A percentile compares a stretch with the other conserved stretches of the same genome.
These are phyloP conservation scores for Buphagus erythrorhynchus DNA, from an alignment of 2,797 vertebrate species.

Conservation along the genomic window DNA sequence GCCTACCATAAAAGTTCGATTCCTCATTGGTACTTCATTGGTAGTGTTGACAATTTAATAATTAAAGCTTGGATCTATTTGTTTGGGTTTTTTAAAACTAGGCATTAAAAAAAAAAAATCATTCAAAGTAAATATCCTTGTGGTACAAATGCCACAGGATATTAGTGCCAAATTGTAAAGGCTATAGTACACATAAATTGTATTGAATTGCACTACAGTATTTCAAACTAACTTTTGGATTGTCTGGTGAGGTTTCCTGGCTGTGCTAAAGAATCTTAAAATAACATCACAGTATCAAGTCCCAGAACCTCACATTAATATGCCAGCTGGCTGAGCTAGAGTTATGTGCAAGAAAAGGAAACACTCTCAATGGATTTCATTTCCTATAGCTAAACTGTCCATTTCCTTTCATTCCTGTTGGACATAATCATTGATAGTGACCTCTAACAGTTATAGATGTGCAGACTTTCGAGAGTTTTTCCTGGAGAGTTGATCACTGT, in stretches of 20 bases:
- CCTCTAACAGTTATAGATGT: conserved; percentile 21
- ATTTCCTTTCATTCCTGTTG: conserved; percentile 68
- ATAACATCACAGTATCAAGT: conserved; percentile 73
- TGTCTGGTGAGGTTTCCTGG: conserved; percentile 75
- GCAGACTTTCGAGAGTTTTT: neutral
- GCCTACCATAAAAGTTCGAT: neutral
- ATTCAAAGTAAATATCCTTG: neutral
- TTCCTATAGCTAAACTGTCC: conserved; percentile 73
- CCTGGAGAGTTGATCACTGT: neutral
- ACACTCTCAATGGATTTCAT: conserved; percentile 67
- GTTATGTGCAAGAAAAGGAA: conserved; percentile 66
- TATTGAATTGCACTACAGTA: conserved; percentile 58
- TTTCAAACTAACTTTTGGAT: conserved; percentile 73
- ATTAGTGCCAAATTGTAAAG: conserved; percentile 42
- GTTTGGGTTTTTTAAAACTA: neutral
- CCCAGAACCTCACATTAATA: conserved; percentile 64
- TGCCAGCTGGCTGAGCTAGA: conserved; percentile 66
- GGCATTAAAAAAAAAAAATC: neutral
- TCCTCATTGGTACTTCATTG: neutral
- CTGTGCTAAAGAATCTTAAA: conserved; percentile 75
- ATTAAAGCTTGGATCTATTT: neutral
- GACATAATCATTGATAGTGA: conserved; percentile 25
- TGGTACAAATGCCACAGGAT: conserved; percentile 1
- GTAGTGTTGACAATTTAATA: neutral
- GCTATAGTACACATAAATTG: conserved; percentile 17